Conservation (phyloP, 2,888 invertebrate species). For the Cremastobaeus sp. region DNA sequence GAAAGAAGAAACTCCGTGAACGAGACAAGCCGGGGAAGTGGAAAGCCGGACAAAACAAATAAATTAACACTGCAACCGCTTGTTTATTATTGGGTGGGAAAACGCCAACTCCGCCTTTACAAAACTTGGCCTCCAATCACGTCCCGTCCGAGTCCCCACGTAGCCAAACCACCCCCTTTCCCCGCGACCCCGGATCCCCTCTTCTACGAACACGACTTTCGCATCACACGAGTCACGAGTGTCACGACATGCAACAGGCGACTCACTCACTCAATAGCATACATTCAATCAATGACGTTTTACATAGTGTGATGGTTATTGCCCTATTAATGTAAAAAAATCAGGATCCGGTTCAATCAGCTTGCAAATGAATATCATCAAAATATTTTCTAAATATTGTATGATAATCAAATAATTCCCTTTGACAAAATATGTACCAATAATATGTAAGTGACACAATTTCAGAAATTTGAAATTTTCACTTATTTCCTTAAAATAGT, state of each 20-base stretch:
- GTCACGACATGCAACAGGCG: constrained; percentile 76
- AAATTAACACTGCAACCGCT: constrained; percentile 75
- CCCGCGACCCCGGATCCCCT: constrained; percentile 52
- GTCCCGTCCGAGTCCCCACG: constrained; percentile 66
- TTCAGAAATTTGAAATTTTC: too few relatives aligned
- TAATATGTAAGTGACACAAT: too few relatives aligned
- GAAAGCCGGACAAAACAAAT: constrained; percentile 71
- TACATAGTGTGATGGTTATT: too few relatives aligned
- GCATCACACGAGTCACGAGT: constrained; percentile 72
- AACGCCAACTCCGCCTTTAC: constrained; percentile 76
- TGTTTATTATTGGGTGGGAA: constrained; percentile 77
- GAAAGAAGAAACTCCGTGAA: constrained; percentile 32
- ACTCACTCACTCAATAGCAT: constrained; percentile 59
- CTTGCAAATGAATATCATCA: too few relatives aligned
- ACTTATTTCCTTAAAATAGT: too few relatives aligned
- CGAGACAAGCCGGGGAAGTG: constrained; percentile 33
- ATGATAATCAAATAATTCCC: too few relatives aligned
- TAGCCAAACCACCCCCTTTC: constrained; percentile 65
- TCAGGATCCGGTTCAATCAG: too few relatives aligned
- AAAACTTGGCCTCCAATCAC: constrained; percentile 74
- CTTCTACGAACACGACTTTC: constrained; percentile 47
- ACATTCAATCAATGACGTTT: constrained; percentile 34
- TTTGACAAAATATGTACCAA: too few relatives aligned
- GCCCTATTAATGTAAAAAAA: too few relatives aligned
- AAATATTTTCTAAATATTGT: too few relatives aligned